Conservation (phyloP, 2,113 vertebrate species). For the Podarcis cretensis region DNA sequence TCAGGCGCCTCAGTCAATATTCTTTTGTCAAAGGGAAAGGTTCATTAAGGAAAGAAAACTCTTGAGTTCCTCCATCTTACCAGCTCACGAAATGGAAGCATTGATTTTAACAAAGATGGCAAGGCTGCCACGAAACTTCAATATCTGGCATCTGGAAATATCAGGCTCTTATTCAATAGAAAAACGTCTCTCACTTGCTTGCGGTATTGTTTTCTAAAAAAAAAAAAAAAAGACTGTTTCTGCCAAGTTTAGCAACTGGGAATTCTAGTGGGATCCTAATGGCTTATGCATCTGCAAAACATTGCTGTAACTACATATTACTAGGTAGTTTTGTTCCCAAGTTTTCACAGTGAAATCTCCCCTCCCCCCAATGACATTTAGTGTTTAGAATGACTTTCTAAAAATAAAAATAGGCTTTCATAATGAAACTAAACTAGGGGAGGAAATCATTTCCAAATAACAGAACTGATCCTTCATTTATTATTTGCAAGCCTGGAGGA, state of each 20-base stretch:
- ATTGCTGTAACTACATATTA: not conserved
- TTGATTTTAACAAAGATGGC: slow-evolving; percentile 23
- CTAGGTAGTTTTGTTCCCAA: not conserved
- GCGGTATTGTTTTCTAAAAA: slow-evolving; percentile 1
- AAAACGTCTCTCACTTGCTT: not conserved
- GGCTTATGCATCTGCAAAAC: not conserved
- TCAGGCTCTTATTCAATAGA: not conserved
- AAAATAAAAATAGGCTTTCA: not conserved
- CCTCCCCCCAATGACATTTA: not conserved
- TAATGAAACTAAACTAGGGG: not conserved
- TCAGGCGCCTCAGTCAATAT: slow-evolving; percentile 19
- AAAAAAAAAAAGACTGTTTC: not conserved
- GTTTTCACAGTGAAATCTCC: not conserved
- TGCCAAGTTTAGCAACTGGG: not conserved
- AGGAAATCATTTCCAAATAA: not conserved
- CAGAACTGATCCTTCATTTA: not conserved
- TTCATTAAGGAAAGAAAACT: slow-evolving; percentile 24
- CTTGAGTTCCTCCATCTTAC: slow-evolving; percentile 17
- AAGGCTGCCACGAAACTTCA: not conserved
- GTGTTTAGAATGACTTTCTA: not conserved
- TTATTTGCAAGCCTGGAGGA: not conserved
- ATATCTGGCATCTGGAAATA: not conserved
- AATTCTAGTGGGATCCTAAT: slow-evolving; percentile 1
- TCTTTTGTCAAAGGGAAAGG: slow-evolving; percentile 34
- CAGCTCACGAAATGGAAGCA: slow-evolving; percentile 14